phyloP scores from a whole-genome alignment of 2,113 vertebrate species.

The Arizona elegans region DNA sequence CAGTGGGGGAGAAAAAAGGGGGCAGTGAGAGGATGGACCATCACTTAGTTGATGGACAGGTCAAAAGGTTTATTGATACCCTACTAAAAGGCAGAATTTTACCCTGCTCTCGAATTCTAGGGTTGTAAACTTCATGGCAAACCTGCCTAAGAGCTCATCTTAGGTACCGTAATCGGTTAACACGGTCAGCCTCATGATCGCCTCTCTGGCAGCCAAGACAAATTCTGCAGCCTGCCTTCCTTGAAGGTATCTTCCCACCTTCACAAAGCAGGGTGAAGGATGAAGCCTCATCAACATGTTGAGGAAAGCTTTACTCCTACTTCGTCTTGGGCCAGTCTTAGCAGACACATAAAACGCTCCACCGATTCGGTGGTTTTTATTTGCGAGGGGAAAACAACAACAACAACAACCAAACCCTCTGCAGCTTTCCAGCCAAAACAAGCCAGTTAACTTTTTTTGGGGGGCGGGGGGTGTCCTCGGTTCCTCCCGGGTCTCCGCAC shows the following conservation, averaged over 20 bases:
- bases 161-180: not conserved
- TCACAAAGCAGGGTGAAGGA: not conserved
- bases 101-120: not conserved
- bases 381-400: not conserved
- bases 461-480: not conserved
- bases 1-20: not conserved
- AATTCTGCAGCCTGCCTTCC: not conserved
- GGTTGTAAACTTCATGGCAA: not conserved
- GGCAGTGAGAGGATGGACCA: not conserved
- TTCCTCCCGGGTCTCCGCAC: not conserved
- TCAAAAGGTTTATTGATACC: not conserved
- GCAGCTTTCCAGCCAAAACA: not conserved
- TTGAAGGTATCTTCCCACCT: not conserved
- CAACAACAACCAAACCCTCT: too few species aligned
- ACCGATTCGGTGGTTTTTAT: not conserved
- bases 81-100: not conserved
- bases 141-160: not conserved
- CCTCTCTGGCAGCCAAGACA: not conserved
- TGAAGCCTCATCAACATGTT: not conserved
- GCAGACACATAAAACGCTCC: not conserved
- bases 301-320: not conserved
- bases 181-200: not conserved
- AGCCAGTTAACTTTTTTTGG: not conserved
- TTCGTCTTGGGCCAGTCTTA: not conserved
- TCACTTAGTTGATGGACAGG: not conserved